Percentiles rank a stretch among this genome's conserved stretches.
Conservation (phyloP, 2,113 vertebrate genomes). For the human (Homo sapiens) region DNA sequence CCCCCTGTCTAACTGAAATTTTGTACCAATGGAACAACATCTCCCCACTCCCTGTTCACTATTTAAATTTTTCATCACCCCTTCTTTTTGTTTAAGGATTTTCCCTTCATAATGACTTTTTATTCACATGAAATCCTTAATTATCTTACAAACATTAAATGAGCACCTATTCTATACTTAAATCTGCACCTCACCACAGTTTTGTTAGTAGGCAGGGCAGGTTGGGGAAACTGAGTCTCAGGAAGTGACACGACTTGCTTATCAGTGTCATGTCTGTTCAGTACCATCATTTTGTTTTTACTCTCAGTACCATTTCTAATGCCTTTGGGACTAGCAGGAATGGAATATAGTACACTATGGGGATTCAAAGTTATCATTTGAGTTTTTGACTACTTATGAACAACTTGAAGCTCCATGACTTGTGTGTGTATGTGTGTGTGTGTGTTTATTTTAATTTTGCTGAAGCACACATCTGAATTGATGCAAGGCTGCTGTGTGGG, state of each 20-base stretch:
- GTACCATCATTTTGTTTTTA: background rate
- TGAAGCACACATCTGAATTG: background rate
- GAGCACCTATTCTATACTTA: background rate
- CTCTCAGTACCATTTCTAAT: background rate
- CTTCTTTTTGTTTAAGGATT: background rate
- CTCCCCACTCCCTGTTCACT: too few species aligned
- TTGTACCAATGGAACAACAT: background rate
- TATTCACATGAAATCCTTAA: background rate
- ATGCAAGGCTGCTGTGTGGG: background rate
- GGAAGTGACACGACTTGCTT: background rate
- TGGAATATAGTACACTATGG: background rate
- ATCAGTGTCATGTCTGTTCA: background rate
- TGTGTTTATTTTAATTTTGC: slow-evolving; percentile 2
- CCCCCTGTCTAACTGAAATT: background rate
- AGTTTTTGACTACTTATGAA: background rate
- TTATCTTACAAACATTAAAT: background rate
- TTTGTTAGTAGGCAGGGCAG: background rate
- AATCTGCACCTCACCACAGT: background rate
- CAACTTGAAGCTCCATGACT: background rate
- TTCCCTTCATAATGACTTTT: background rate
- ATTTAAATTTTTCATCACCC: background rate
- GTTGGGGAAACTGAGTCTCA: background rate
- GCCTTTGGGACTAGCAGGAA: background rate
- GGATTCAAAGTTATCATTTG: background rate
- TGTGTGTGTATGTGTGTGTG: background rate